Base-by-base conservation (phyloP, 2,888 invertebrate species). In the Pantelozetes paolii region DNA sequence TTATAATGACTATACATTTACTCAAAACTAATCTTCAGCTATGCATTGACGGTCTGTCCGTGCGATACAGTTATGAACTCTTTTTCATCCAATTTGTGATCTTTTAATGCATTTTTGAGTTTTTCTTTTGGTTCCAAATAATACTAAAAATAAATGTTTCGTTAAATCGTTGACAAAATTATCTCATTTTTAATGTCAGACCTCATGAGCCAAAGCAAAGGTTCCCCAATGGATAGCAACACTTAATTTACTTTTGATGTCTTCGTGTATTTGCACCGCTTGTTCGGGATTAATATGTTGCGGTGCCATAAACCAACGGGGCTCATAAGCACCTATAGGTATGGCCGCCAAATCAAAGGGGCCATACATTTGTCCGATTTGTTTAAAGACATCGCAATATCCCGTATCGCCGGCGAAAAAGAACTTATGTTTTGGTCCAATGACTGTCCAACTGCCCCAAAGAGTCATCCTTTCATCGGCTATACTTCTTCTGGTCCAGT, bases 171-270 rank as follows among this genome's bases (percentile, higher is more conserved):
- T 32, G 1, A 8, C 2, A 64, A 32, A n/a, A 50, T 57, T 2
- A 15, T 28, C 20, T 18, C 11, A 62, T 26, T 26, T 18, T n/a
- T 30, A 32, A 32, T 13, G 30, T n/a, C 28, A 18, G 40, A 76
- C 76, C 71, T 82, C 82, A 57, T 76, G 75, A 5, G 82, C 78
- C 78, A 84, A 80, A 67, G 78, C 78, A 78, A 84, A 85, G 2
- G 85, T 86, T 57, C 85, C 85, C 85, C 85, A 85, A 79, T 86
- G 85, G 54, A 85, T 83, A 18, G 82, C 85, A n/a, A 85, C 76
- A 30, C 83, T 83, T 59, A 80, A 77, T 70, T 81, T 80, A 1
- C 84, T 80, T 48, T 78, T 75, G 18, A 84, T 76, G 76, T 84
- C 82, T 76, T 80, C 72, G 78, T 85, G 85, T 18, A 85, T 81